Base-by-base conservation (phyloP, 2,797 vertebrate genomes). In the Macroramphosus scolopax region DNA sequence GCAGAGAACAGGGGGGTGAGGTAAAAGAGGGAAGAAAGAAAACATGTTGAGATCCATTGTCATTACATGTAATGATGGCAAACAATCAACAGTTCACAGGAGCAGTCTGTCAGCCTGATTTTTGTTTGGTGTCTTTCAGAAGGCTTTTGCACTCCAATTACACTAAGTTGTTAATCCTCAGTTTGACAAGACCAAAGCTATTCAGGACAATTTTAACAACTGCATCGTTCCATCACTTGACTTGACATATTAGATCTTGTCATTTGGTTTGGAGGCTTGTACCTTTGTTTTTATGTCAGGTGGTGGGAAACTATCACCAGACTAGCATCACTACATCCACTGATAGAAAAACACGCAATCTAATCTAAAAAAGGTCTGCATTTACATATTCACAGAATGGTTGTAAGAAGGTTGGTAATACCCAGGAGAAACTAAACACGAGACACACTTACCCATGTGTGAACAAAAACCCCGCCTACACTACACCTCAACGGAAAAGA, bases 11-110 rank as follows among this genome's bases (percentile, higher is more conserved):
- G 20, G 51, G 75, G 72, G 55, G 20, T 36, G 39, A 58, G 73
- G 59, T 50, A 57, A 28, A 72, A 74, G 70, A 69, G 57, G 58
- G 17, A 65, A 69, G 52, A 77, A 69, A 72, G 57, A 81, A 80
- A 63, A 86, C 71, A 81, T 60, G 76, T 82, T 86, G 73, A 86
- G 60, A 73, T 83, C 37, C 56, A 33, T 48, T 17, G 46, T 48
- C 37, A 49, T 58, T 37, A 60, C 63, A 69, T 38, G 20, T 3
- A 22, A 3, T 6, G 25, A 38, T 42, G 33, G 20, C 64, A 34
- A 61, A 52, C 28, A 43, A 34, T 3, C 1, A 67, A 44, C 34
- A 65, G 9, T 46, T 35, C 26, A n/a, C n/a, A n/a, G n/a, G 6
- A 6, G 20, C 6, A 3, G 3, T 22, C 20, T 3, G 20, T 22